Conservation (phyloP, 2,888 invertebrate genomes). For the Silvanus unidentatus region DNA sequence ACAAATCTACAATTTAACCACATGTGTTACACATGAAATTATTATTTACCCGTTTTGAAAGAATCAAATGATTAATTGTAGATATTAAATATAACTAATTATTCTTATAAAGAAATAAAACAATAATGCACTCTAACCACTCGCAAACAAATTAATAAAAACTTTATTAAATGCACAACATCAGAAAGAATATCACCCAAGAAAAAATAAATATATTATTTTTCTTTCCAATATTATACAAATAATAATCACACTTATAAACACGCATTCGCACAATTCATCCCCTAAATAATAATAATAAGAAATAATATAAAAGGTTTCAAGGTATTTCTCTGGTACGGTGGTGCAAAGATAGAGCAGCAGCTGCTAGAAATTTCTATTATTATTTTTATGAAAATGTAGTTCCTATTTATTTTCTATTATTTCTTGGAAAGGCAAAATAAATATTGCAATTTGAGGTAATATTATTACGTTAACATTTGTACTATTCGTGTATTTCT, state of each 20-base stretch:
- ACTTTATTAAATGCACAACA: conserved; percentile 10
- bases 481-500: too few relatives aligned
- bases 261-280: neutral
- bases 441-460: too few relatives aligned
- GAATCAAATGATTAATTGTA: neutral
- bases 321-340: too few relatives aligned
- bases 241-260: neutral
- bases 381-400: too few relatives aligned
- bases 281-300: too few relatives aligned
- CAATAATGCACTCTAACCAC: conserved; percentile 12
- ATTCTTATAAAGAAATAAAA: conserved; percentile 9
- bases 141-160: neutral
- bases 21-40: neutral
- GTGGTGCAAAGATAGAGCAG: too few relatives aligned
- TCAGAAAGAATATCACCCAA: conserved; percentile 26
- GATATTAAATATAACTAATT: conserved; percentile 1
- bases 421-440: too few relatives aligned
- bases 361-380: too few relatives aligned
- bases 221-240: conserved; percentile 17
- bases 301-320: too few relatives aligned
- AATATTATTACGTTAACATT: too few relatives aligned
- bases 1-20: conserved; percentile 16
- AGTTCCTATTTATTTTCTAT: too few relatives aligned
- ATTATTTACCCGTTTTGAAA: conserved; percentile 22
- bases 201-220: conserved; percentile 25